phyloP scores from a whole-genome alignment of 2,888 invertebrate species.

The Aphodius sticticus region DNA sequence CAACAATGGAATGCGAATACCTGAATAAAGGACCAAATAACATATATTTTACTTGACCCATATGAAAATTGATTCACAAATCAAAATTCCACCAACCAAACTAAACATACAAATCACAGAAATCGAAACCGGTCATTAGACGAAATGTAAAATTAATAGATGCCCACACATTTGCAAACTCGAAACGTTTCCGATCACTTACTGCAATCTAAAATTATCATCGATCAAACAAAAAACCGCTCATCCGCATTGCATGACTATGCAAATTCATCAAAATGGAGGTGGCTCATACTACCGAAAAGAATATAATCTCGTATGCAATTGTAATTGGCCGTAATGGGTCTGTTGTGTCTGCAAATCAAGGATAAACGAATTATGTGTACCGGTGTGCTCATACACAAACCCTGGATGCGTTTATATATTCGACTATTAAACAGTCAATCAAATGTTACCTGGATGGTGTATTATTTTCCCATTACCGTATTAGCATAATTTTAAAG shows the following conservation, averaged over 20 bases:
- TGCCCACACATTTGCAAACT: not conserved
- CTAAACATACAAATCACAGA: not conserved
- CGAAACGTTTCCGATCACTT: not conserved
- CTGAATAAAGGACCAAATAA: not conserved
- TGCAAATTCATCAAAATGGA: not conserved
- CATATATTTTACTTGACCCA: not conserved
- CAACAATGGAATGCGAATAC: too few relatives aligned
- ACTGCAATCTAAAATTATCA: not conserved
- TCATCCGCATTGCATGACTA: not conserved
- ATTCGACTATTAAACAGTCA: constrained; percentile 45
- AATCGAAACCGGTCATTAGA: not conserved
- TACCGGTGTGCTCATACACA: constrained; percentile 16
- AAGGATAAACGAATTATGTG: constrained; percentile 44
- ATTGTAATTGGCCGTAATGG: constrained; percentile 45
- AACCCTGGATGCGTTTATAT: constrained; percentile 31
- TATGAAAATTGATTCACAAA: not conserved
- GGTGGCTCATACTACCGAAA: not conserved
- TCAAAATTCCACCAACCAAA: not conserved
- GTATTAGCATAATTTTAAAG: constrained; percentile 43
- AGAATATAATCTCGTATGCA: constrained; percentile 44
- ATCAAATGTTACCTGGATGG: constrained; percentile 41
- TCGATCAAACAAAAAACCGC: not conserved
- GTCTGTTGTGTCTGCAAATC: constrained; percentile 45
- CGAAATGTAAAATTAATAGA: not conserved
- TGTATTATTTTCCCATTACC: constrained; percentile 41